A percentile compares a stretch with the other conserved stretches of the same genome.
Evolutionary conservation across 2,113 vertebrate species (phyloP).

Genomic region (Elachura formosa): DNA sequence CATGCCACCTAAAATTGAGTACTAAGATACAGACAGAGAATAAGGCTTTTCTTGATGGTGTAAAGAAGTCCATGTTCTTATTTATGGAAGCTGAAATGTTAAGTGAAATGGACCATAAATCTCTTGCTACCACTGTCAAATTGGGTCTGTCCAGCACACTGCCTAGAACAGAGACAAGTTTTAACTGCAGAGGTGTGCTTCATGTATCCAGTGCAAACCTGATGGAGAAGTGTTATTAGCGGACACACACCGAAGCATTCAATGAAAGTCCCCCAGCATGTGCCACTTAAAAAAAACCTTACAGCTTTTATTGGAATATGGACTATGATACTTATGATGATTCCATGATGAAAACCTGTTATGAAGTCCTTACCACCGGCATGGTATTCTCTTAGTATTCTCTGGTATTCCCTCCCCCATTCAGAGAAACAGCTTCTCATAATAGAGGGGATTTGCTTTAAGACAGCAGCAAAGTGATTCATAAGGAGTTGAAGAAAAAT

Average conservation of each 20-base stretch:
- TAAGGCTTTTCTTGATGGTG: neutral
- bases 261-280: neutral
- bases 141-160: neutral
- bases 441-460: neutral
- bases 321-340: neutral
- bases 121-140: neutral
- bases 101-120: neutral
- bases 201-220: neutral
- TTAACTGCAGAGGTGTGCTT: neutral
- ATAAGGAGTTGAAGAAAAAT: constrained; percentile 8
- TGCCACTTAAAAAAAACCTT: neutral
- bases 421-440: neutral
- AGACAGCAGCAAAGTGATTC: neutral
- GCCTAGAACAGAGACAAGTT: neutral
- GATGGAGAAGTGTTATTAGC: neutral
- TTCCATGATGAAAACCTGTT: neutral
- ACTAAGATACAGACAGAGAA: neutral
- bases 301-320: neutral
- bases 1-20: neutral
- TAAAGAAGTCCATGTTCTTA: neutral
- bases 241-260: neutral
- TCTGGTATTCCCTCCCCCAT: neutral
- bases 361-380: neutral
- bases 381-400: neutral
- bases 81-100: constrained; percentile 1